Conservation (phyloP, 2,888 invertebrate genomes). For the Iphiclides podalirius region DNA sequence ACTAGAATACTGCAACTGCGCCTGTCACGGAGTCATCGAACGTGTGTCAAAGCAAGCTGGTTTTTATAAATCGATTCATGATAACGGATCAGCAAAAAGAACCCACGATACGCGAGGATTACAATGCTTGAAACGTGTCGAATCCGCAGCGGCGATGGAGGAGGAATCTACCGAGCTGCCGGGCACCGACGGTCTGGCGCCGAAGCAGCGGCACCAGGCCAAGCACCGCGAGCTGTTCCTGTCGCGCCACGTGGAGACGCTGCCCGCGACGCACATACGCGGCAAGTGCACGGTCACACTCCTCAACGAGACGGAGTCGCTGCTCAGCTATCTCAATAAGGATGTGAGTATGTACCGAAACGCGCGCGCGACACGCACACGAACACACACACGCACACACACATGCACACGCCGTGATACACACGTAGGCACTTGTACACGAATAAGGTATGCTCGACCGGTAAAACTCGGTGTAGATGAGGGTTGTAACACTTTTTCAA, state of each 20-base stretch:
- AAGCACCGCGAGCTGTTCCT: constrained; percentile 99
- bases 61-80: no score
- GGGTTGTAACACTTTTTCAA: no score
- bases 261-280: constrained; percentile 99
- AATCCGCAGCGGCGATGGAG: constrained; percentile 86
- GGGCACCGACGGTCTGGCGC: constrained; percentile 84
- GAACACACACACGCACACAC: constrained; percentile 9
- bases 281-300: constrained; percentile 99
- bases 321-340: constrained; percentile 97
- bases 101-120: no score
- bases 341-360: constrained; percentile 85
- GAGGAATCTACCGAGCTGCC: constrained; percentile 81
- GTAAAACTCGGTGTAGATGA: no score
- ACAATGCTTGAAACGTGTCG: no score
- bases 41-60: no score
- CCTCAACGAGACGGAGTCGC: constrained; percentile 98
- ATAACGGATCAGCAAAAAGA: no score
- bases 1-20: no score
- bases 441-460: no score
- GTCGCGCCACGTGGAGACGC: constrained; percentile 97
- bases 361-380: constrained; percentile 24
- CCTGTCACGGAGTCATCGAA: no score
- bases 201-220: constrained; percentile 95
- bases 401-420: not conserved
- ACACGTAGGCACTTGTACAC: no score